Evolutionary conservation across 2,797 vertebrate species (phyloP), one percentile per base, ranked within the genome.

Genomic region (Aplochiton taeniatus): DNA sequence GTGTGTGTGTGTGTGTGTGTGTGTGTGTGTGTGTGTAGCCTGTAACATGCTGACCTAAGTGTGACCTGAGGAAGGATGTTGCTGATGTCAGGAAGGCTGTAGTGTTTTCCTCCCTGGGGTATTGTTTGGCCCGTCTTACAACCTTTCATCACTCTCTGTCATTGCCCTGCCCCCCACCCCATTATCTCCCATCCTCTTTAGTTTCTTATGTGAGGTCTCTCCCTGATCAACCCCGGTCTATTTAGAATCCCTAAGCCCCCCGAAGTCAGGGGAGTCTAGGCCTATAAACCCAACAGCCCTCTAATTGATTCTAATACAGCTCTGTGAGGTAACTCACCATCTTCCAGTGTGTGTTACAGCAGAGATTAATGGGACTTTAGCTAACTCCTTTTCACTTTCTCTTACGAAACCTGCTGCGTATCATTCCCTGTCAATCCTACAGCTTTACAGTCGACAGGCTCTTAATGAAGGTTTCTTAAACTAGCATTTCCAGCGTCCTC

Each of bases 51-150:
- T 80, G 82, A 85, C 83, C 82, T 73, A 52, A 20, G 71, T 69
- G 53, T 79, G 72, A 82, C 82, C 82, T 47, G 58, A 64, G 78
- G 74, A 78, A 81, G 81, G 79, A 87, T 73, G 72, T 61, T 61
- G 63, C 69, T 74, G 71, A 81, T 80, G 84, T 83, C 81, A 71
- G 72, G 74, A 72, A 74, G 60, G 68, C 31, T 81, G 80, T 71
- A 77, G 78, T 48, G 53, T 66, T 73, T 56, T 69, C 19, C 17
- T 46, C 78, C 57, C 62, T 67, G 81, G 72, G 72, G 64, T 67
- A 68, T n/a, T 17, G 55, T 70, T 45, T 67, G 44, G 64, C 80
- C 78, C 52, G 0, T 65, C 11, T 74, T 75, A 55, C 47, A 48
- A 12, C 47, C 14, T 48, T 11, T 14, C 19, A 11, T 19, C 31